These are phyloP conservation scores for Lacerta viridis DNA, from an alignment of 2,797 vertebrate genomes.

Conservation along the genomic window DNA sequence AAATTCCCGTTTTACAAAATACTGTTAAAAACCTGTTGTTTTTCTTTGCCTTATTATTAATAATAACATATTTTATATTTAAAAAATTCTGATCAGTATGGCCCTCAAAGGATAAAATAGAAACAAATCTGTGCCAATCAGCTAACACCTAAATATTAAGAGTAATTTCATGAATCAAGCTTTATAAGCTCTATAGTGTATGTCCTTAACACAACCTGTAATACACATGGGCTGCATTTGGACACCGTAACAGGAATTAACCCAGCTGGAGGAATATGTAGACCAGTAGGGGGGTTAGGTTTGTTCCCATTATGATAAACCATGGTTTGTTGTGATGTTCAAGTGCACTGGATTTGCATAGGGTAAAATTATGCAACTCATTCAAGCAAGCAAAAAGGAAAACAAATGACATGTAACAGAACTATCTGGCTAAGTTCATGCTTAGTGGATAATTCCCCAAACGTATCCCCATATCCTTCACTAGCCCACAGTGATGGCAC, in stretches of 20 bases:
- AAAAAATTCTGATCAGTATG: constrained; percentile 17
- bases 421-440: constrained; percentile 81
- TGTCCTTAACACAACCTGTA: constrained; percentile 79
- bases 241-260: no score
- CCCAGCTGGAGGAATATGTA: not conserved
- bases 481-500: constrained; percentile 81
- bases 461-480: constrained; percentile 78
- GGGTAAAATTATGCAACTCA: constrained; percentile 83
- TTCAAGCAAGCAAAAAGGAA: constrained; percentile 83
- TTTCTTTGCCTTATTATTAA: no score
- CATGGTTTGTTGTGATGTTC: not conserved
- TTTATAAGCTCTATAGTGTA: constrained; percentile 62
- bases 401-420: constrained; percentile 81
- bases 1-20: constrained; percentile 42
- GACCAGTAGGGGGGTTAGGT: not conserved
- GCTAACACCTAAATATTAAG: constrained; percentile 75
- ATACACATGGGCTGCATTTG: constrained; percentile 64
- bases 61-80: not conserved
- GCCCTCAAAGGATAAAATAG: constrained; percentile 8
- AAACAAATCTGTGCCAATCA: constrained; percentile 42
- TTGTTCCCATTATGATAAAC: not conserved
- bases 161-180: constrained; percentile 71
- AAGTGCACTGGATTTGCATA: constrained; percentile 71
- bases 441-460: constrained; percentile 80
- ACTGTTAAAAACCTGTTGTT: not conserved